phyloP scores from a whole-genome alignment of 2,888 invertebrate genomes.

The Machimus rusticus region DNA sequence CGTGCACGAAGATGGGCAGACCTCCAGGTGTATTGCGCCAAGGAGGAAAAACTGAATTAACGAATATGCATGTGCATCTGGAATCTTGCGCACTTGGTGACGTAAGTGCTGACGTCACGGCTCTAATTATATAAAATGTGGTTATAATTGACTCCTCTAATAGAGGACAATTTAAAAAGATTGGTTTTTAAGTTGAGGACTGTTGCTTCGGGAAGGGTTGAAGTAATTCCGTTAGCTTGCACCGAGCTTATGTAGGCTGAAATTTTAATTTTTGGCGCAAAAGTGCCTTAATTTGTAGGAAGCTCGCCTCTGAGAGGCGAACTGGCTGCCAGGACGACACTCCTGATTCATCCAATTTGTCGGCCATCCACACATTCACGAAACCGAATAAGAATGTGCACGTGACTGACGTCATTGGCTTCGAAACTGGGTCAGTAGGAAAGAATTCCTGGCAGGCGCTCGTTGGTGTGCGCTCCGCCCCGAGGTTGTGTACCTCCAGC shows the following conservation, averaged over 20 bases:
- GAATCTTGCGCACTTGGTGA: slow-evolving; percentile 1
- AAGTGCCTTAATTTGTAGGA: neutral
- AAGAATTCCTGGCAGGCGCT: slow-evolving; percentile 35
- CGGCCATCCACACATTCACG: slow-evolving; percentile 19
- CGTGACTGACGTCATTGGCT: slow-evolving; percentile 49
- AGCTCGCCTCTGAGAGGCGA: neutral
- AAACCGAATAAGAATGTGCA: slow-evolving; percentile 41
- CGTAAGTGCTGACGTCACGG: neutral
- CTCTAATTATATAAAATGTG: neutral
- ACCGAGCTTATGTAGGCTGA: neutral
- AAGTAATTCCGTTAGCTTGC: neutral
- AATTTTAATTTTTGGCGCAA: neutral
- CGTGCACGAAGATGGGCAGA: neutral
- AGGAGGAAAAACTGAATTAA: neutral
- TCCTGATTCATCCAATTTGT: slow-evolving; percentile 18
- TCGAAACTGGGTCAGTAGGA: slow-evolving; percentile 50
- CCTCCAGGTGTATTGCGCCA: neutral
- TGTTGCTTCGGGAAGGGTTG: neutral
- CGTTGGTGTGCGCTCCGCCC: neutral
- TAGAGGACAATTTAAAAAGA: neutral
- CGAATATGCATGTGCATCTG: slow-evolving; percentile 6
- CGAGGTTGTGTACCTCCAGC: slow-evolving; percentile 23
- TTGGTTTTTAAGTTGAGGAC: neutral
- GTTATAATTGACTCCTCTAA: neutral
- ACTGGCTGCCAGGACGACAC: neutral